A percentile compares a stretch with the other conserved stretches of the same genome.
phyloP scores from a whole-genome alignment of 1,140 invertebrate genomes.

The Lysiphlebus fabarum region DNA sequence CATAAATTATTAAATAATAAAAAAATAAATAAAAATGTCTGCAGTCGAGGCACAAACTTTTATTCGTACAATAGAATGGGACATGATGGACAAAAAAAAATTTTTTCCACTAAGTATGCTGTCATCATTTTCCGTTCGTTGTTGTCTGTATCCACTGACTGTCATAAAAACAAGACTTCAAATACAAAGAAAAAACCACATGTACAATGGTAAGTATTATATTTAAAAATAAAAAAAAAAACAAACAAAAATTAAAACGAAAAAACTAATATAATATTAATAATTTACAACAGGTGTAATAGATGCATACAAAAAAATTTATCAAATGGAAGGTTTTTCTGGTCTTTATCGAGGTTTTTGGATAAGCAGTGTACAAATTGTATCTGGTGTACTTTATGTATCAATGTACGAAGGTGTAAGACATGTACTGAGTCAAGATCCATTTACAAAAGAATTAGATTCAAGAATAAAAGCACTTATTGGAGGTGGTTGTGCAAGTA shows the following conservation, averaged over 20 bases:
- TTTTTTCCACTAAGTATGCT: conserved; percentile 90
- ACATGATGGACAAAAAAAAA: conserved; percentile 96
- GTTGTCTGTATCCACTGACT: conserved; percentile 90
- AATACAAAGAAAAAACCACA: conserved; percentile 76
- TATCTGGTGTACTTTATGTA: too few species aligned
- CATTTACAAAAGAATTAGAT: conserved; percentile 27
- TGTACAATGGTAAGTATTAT: conserved; percentile 67
- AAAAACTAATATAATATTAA: not conserved
- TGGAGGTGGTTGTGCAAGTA: conserved; percentile 86
- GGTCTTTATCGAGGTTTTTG: too few species aligned
- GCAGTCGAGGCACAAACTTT: conserved; percentile 60
- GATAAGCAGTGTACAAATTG: too few species aligned
- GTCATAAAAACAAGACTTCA: conserved; percentile 95
- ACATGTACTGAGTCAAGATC: too few species aligned
- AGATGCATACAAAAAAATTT: not conserved
- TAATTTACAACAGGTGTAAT: not conserved
- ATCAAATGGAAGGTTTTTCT: not conserved
- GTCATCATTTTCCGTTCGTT: conserved; percentile 80
- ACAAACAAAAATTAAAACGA: not conserved
- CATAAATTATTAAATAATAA: conserved; percentile 14
- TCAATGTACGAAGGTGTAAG: too few species aligned
- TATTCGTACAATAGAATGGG: conserved; percentile 92
- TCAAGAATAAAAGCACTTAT: conserved; percentile 68
- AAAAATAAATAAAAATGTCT: conserved; percentile 39
- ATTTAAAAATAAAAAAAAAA: conserved; percentile 1